A percentile compares a stretch with the other conserved stretches of the same genome.
Evolutionary conservation across 2,113 vertebrate species (phyloP).

Genomic region (Propithecus coquereli): DNA sequence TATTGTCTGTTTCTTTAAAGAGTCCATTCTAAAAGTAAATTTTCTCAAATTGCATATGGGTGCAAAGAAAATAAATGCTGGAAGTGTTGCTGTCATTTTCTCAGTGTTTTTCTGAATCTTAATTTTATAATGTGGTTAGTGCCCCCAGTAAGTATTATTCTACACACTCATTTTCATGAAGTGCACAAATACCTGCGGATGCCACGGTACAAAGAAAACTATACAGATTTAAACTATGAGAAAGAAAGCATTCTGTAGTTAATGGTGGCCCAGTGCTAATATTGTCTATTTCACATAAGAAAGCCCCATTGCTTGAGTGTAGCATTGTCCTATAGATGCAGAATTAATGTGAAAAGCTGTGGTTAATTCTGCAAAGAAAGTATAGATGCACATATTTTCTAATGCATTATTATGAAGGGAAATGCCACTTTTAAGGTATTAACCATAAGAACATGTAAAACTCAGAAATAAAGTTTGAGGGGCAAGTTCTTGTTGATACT

Average conservation of each 20-base stretch:
- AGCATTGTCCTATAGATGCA: background rate
- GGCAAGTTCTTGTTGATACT: background rate
- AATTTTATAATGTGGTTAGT: background rate
- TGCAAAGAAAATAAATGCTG: conserved; percentile 11
- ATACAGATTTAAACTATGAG: background rate
- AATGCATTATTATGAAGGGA: conserved; percentile 8
- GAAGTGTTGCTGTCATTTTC: background rate
- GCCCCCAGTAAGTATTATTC: background rate
- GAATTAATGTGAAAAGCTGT: background rate
- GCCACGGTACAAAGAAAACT: background rate
- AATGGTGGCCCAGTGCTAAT: background rate
- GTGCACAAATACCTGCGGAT: background rate
- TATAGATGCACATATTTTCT: background rate
- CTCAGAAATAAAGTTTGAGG: background rate
- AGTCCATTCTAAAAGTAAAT: background rate
- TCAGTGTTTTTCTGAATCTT: background rate
- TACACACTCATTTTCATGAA: conserved; percentile 12
- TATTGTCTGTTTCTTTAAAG: background rate
- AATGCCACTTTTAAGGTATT: background rate
- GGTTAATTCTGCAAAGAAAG: conserved; percentile 6
- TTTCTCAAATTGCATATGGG: background rate
- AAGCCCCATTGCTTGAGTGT: background rate
- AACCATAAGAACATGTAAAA: background rate
- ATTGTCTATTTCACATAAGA: background rate
- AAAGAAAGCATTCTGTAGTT: background rate